Base-by-base conservation (phyloP, 2,888 invertebrate species). In the Pyrrhia umbra region DNA sequence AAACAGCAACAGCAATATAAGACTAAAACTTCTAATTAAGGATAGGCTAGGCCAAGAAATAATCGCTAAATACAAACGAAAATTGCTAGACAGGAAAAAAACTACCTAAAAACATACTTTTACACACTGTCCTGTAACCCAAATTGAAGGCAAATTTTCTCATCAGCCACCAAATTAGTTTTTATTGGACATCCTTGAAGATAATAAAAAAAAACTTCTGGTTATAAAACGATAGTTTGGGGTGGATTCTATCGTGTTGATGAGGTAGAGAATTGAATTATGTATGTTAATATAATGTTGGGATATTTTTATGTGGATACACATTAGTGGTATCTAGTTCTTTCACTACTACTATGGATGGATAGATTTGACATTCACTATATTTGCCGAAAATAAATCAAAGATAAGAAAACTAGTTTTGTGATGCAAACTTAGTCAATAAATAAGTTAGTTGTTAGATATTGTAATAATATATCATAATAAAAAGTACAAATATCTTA, bases 161-260 rank as follows among this genome's bases (percentile, higher is more conserved):
- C 69, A 78, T 80, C 79, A 75, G 25, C 61, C 59, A 49, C 56
- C 69, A 59, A 78, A 65, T 75, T 73, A 78, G 63, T 66, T 70
- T 79, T 78, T 79, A 78, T 80, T 75, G 52, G 62, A 68, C 76
- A 67, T 45, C 62, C 61, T 37, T n/a, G 49, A 60, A 10, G 18
- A 69, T 68, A 62, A 64, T 70, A 70, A 77, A 77, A 78, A 80
- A 77, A 78, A 80, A 66, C 61, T 60, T 65, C 43, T 62, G 55
- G 71, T 67, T 77, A 52, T 68, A 51, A 75, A 66, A 67, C 21
- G 56, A 68, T 73, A 73, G 61, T 51, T 58, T 46, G 39, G 46
- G 58, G 66, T 51, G 50, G 55, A 52, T 69, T 71, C 71, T 46
- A 57, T 40, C 57, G 21, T 68, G 67, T 81, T 81, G 79, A 76